Conservation (phyloP, 2,797 vertebrate genomes). For the Brotula barbata region DNA sequence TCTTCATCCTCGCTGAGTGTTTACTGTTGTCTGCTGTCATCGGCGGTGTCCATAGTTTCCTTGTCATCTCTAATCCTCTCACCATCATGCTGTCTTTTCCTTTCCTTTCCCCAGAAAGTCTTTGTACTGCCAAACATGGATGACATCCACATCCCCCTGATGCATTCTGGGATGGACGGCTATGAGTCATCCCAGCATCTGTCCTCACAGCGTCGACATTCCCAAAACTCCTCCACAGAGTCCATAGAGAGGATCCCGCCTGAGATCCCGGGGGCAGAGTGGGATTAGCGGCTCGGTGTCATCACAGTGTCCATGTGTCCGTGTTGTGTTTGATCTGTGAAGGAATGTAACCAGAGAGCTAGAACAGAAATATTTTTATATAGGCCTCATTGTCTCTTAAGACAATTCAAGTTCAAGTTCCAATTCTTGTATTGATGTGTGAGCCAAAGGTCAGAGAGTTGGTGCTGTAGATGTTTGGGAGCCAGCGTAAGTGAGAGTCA, state of each 20-base stretch:
- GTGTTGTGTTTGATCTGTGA: background rate
- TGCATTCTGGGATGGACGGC: slow-evolving; percentile 76
- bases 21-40: too few relatives aligned
- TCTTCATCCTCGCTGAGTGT: background rate
- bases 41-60: too few relatives aligned
- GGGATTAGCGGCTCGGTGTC: slow-evolving; percentile 61
- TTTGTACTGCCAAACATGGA: slow-evolving; percentile 94
- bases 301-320: background rate
- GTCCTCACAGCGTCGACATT: slow-evolving; percentile 30
- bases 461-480: background rate
- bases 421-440: slow-evolving; percentile 12
- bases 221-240: slow-evolving; percentile 63
- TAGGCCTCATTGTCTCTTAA: slow-evolving; percentile 11
- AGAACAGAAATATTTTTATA: background rate
- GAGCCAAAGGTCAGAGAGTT: slow-evolving; percentile 18
- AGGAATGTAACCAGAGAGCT: too few relatives aligned
- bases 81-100: background rate
- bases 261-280: slow-evolving; percentile 44
- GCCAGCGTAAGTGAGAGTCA: slow-evolving; percentile 41
- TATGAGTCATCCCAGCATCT: slow-evolving; percentile 27
- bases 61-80: background rate
- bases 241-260: slow-evolving; percentile 57
- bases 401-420: background rate
- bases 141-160: slow-evolving; percentile 87
- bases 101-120: slow-evolving; percentile 80